Evolutionary conservation across 2,797 vertebrate genomes (phyloP).

Genomic region (Garrulus glandarius): DNA sequence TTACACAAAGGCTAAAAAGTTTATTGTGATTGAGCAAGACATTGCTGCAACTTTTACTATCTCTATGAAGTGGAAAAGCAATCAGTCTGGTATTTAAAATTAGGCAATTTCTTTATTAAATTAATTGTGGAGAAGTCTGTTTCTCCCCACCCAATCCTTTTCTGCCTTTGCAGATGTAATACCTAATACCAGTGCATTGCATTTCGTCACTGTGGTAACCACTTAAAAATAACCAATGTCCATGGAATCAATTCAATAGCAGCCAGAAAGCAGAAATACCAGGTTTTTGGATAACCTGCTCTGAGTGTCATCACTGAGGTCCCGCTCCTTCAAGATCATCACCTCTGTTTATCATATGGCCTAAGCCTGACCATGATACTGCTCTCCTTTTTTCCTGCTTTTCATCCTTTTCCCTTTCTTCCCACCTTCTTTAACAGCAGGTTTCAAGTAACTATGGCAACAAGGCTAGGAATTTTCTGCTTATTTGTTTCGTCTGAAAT

Average conservation of each 20-base stretch:
- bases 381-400: neutral
- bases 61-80: neutral
- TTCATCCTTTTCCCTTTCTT: neutral
- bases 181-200: neutral
- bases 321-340: neutral
- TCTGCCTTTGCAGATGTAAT: neutral
- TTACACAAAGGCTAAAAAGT: neutral
- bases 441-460: constrained; percentile 24
- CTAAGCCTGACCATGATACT: neutral
- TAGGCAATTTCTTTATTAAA: neutral
- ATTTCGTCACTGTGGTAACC: neutral
- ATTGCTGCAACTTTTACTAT: neutral
- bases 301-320: neutral
- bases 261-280: neutral
- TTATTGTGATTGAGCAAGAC: neutral
- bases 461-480: neutral
- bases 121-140: neutral
- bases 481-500: neutral
- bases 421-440: neutral
- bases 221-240: neutral
- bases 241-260: neutral
- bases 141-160: neutral
- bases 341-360: neutral
- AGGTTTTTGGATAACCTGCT: neutral
- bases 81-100: neutral